Conservation (phyloP, 2,797 vertebrate species). For the Pristis pectinata region DNA sequence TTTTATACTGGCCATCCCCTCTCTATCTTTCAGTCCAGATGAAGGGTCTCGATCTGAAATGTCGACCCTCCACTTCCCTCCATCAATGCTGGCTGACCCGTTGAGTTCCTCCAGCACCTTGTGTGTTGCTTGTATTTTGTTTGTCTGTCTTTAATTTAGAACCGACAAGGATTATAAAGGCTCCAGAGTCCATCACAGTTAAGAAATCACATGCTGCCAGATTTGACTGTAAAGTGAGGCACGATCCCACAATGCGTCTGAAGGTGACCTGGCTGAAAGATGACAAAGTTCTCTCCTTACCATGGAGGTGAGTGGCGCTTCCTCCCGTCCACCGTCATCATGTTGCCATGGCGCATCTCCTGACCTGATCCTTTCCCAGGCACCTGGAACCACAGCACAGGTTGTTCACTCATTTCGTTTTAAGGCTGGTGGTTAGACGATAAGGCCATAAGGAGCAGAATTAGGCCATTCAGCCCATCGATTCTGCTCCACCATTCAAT, state of each 20-base stretch:
- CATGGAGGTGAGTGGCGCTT: slow-evolving; percentile 65
- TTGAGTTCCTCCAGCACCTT: no score
- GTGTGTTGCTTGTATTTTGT: neutral
- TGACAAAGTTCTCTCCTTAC: slow-evolving; percentile 63
- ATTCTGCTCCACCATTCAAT: no score
- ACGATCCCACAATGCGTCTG: slow-evolving; percentile 69
- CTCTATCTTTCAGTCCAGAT: no score
- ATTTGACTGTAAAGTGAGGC: slow-evolving; percentile 74
- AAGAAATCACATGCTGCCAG: slow-evolving; percentile 64
- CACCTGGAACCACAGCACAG: neutral
- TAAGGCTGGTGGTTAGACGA: neutral
- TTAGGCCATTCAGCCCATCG: no score
- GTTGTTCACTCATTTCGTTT: no score
- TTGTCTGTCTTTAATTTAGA: slow-evolving; percentile 55
- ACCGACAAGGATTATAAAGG: slow-evolving; percentile 75
- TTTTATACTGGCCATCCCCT: no score
- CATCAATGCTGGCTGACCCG: no score
- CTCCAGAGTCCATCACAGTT: slow-evolving; percentile 68
- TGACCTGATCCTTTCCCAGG: no score
- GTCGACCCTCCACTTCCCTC: no score
- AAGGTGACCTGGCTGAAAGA: slow-evolving; percentile 80
- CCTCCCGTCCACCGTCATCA: neutral
- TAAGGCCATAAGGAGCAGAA: no score
- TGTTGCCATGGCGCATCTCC: no score
- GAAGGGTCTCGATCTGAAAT: no score